Base-by-base conservation (phyloP, 2,797 vertebrate genomes). In the Etheostoma nigrum region DNA sequence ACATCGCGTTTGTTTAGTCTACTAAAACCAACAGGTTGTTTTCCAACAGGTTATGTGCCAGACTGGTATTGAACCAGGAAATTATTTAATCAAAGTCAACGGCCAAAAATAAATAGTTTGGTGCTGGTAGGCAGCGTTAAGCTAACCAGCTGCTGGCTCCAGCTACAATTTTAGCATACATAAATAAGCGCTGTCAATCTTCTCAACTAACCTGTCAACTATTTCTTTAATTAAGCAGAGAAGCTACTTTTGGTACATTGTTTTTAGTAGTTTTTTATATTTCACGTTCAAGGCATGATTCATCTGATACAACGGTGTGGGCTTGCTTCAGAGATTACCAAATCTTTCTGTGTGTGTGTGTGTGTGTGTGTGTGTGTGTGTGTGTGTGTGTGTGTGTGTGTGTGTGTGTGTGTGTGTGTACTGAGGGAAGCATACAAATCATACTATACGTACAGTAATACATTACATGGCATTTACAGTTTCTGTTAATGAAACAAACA, bases 401-500 rank as follows among this genome's bases (percentile, higher is more conserved):
- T 23, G 21, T 23, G 21, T 23, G 21, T 23, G 21, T 23, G 21
- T 23, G 21, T 23, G 21, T 23, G 40, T n/a, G 36, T 14, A 75
- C 36, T 8, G 60, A 82, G 74, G 69, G 72, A 76, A 84, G 59
- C 36, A 72, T 18, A 64, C 57, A 48, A 67, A 30, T 47, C 54
- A 69, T 52, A 70, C 60, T 82, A 72, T 72, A 77, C 64, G 78
- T 72, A 79, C 83, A 87, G 65, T 83, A 82, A 87, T 77, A 74
- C 40, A 36, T 80, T 72, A 86, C 69, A 69, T 59, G 74, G 75
- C 82, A 85, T 64, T 83, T 80, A 88, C 61, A 82, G 8, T 49
- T 78, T 81, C 53, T 83, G 72, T 81, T 86, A 79, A 76, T 47
- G 61, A 70, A 49, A 89, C 73, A 77, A 71, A 83, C 78, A 92